These are phyloP conservation scores for Myanophis thanlyinensis DNA, from an alignment of 2,113 vertebrate genomes.

Conservation along the genomic window DNA sequence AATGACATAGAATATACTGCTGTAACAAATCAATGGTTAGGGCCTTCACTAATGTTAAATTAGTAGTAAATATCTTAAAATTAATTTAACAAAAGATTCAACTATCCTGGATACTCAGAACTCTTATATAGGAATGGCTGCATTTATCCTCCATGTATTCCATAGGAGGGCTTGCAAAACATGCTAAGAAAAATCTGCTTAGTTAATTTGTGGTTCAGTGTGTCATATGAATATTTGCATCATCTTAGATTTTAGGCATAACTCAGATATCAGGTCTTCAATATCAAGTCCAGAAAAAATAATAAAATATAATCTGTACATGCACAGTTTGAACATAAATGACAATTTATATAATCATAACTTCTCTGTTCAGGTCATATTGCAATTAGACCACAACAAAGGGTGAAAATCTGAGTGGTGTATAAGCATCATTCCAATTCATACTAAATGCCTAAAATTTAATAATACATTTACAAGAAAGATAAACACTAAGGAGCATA, in stretches of 20 bases:
- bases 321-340: neutral
- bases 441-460: neutral
- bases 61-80: neutral
- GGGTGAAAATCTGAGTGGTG: neutral
- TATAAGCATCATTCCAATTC: neutral
- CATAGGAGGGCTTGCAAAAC: neutral
- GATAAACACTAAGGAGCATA: neutral
- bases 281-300: neutral
- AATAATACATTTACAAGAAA: neutral
- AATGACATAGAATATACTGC: neutral
- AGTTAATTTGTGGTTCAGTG: neutral
- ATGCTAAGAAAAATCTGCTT: neutral
- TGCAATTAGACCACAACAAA: neutral
- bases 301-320: neutral
- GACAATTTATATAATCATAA: neutral
- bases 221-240: neutral
- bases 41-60: neutral
- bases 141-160: neutral
- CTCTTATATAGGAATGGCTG: neutral
- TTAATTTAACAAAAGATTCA: neutral
- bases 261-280: neutral
- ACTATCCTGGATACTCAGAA: neutral
- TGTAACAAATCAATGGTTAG: neutral
- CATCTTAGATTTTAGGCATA: neutral
- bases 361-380: neutral